Conservation (phyloP, 2,113 vertebrate genomes). For the Carettochelys insculpta region DNA sequence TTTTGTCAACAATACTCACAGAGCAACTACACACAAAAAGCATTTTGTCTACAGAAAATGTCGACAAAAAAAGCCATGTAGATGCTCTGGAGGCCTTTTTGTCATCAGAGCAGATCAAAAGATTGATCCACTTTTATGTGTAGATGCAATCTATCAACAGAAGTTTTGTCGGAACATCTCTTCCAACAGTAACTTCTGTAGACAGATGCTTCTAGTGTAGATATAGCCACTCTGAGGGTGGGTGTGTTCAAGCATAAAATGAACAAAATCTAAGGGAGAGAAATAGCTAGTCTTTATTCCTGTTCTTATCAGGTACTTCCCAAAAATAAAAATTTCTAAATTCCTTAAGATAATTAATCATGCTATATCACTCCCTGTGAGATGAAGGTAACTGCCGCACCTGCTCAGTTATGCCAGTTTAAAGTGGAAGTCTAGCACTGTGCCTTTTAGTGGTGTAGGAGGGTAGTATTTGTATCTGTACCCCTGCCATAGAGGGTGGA, state of each 20-base stretch:
- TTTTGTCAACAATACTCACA: too few relatives aligned
- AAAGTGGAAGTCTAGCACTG: constrained; percentile 41
- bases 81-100: too few relatives aligned
- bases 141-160: too few relatives aligned
- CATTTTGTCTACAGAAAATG: too few relatives aligned
- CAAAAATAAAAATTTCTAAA: not conserved
- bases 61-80: too few relatives aligned
- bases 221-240: too few relatives aligned
- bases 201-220: too few relatives aligned
- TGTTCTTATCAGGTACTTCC: not conserved
- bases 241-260: not conserved
- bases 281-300: not conserved
- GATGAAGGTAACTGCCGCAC: constrained; percentile 42
- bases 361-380: accelerated
- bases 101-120: too few relatives aligned
- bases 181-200: too few relatives aligned
- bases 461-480: not conserved
- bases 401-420: constrained; percentile 45
- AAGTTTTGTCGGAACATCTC: too few relatives aligned
- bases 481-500: not conserved
- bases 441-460: not conserved
- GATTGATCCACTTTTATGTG: too few relatives aligned
- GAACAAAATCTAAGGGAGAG: not conserved
- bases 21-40: too few relatives aligned
- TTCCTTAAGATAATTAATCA: not conserved